phyloP scores from a whole-genome alignment of 1,140 invertebrate genomes.

The Anoplophora glabripennis region DNA sequence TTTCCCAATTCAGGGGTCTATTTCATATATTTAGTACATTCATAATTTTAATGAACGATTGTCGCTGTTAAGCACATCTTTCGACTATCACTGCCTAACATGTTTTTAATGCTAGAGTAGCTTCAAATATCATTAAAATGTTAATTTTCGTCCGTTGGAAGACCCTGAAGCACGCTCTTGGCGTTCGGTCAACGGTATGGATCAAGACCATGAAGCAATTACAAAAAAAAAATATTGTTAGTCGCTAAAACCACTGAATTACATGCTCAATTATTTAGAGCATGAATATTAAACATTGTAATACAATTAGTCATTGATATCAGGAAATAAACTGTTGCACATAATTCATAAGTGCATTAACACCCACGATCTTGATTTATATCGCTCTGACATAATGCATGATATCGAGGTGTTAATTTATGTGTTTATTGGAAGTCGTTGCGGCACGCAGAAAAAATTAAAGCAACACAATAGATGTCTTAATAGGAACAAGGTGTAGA shows the following conservation, averaged over 20 bases:
- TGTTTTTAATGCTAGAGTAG: neutral
- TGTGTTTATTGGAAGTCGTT: neutral
- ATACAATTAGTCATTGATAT: neutral
- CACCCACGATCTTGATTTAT: neutral
- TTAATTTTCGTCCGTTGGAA: neutral
- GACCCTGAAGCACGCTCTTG: slow-evolving; percentile 7
- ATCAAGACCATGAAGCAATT: slow-evolving; percentile 37
- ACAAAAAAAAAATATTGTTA: slow-evolving; percentile 30
- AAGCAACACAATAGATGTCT: too few species aligned
- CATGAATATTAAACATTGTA: slow-evolving; percentile 25
- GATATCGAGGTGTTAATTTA: slow-evolving; percentile 1
- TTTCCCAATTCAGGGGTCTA: too few species aligned
- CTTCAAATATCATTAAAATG: neutral
- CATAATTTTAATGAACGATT: too few species aligned
- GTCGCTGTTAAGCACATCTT: too few species aligned
- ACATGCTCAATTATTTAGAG: slow-evolving; percentile 33
- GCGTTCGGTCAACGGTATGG: slow-evolving; percentile 35
- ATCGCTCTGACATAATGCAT: neutral
- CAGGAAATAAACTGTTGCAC: neutral
- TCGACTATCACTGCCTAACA: too few species aligned
- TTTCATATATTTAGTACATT: too few species aligned
- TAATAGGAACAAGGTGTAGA: too few species aligned
- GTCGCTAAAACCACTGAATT: slow-evolving; percentile 25
- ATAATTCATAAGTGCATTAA: neutral
- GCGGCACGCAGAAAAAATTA: neutral